These are phyloP conservation scores for Eumaeus atala DNA, from an alignment of 1,140 invertebrate genomes.

Conservation along the genomic window DNA sequence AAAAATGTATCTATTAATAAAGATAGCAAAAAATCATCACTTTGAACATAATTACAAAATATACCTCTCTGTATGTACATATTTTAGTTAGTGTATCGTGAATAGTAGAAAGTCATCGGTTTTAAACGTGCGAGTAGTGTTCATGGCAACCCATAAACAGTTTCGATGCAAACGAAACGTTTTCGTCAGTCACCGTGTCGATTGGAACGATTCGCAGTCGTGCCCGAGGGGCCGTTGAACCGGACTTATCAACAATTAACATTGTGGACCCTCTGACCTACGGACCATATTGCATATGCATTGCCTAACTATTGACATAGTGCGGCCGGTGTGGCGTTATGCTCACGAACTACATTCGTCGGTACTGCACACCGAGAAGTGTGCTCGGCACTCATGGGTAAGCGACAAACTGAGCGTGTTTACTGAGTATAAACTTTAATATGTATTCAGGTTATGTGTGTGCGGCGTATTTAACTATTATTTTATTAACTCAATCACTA, in stretches of 20 bases:
- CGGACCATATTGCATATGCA: slow-evolving; percentile 40
- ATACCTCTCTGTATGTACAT: too few relatives aligned
- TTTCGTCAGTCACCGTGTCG: slow-evolving; percentile 45
- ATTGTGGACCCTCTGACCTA: slow-evolving; percentile 37
- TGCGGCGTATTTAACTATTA: too few relatives aligned
- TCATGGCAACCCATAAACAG: slow-evolving; percentile 29
- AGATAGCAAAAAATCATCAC: too few relatives aligned
- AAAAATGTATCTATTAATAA: too few relatives aligned
- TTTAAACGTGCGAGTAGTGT: slow-evolving; percentile 11
- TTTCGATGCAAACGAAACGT: slow-evolving; percentile 34
- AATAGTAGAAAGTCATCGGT: too few relatives aligned
- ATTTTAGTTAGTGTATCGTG: too few relatives aligned
- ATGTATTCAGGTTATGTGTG: too few relatives aligned
- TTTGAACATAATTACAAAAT: too few relatives aligned
- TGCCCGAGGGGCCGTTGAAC: slow-evolving; percentile 57
- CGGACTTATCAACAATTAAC: slow-evolving; percentile 63
- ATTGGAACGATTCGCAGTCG: slow-evolving; percentile 57
- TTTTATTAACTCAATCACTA: too few relatives aligned
- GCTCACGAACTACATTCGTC: background rate
- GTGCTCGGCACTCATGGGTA: background rate
- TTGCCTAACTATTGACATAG: background rate
- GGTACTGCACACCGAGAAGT: background rate
- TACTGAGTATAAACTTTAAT: background rate
- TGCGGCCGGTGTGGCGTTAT: background rate
- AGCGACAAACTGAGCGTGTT: background rate